Evolutionary conservation across 2,113 vertebrate species (phyloP).

Genomic region (Dicerorhinus sumatrensis): DNA sequence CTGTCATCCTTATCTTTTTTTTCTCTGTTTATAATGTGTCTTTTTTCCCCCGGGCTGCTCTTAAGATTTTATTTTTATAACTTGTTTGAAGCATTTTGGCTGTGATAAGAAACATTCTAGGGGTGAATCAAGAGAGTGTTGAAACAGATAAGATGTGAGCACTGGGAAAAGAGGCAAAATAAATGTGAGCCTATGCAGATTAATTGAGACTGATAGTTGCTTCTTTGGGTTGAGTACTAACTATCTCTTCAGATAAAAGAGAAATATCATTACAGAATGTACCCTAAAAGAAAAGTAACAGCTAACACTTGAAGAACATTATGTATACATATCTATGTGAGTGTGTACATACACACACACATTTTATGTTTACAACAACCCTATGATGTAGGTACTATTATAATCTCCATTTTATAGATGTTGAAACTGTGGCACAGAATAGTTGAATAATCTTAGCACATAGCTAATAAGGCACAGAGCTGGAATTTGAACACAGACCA

Average conservation of each 20-base stretch:
- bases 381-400: neutral
- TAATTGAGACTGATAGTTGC: neutral
- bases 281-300: neutral
- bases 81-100: constrained; percentile 5
- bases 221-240: neutral
- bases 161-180: neutral
- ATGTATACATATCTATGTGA: neutral
- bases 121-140: neutral
- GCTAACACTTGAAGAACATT: neutral
- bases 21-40: neutral
- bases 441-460: neutral
- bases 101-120: neutral
- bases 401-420: neutral
- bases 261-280: neutral
- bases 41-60: neutral
- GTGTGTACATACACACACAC: neutral
- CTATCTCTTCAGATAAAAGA: neutral
- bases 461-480: neutral
- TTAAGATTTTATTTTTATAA: constrained; percentile 36
- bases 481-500: neutral
- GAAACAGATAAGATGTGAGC: neutral
- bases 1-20: constrained; percentile 11
- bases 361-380: neutral
- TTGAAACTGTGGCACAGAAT: neutral
- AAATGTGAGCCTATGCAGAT: neutral